These are phyloP conservation scores for Thamnophis elegans DNA, from an alignment of 2,797 vertebrate species.

Conservation along the genomic window DNA sequence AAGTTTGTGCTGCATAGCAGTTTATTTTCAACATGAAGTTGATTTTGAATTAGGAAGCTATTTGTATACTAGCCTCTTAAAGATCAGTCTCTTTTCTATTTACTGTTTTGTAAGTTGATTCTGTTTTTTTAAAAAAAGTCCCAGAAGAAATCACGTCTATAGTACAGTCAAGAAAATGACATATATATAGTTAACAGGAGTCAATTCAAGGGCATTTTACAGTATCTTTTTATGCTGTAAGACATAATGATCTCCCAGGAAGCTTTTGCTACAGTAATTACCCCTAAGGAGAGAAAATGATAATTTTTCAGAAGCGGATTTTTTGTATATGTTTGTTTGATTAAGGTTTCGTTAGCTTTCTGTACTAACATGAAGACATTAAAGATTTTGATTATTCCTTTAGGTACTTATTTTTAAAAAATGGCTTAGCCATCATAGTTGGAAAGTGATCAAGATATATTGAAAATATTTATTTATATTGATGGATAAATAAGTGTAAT, in stretches of 20 bases:
- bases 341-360: neutral
- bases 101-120: neutral
- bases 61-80: neutral
- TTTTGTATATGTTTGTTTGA: neutral
- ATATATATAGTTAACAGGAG: neutral
- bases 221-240: neutral
- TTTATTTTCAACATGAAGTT: neutral
- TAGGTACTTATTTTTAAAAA: neutral
- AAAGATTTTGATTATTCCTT: neutral
- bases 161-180: neutral
- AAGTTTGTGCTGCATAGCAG: neutral
- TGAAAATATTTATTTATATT: neutral
- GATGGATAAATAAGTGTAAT: neutral
- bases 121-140: neutral
- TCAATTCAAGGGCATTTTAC: neutral
- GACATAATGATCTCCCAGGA: neutral
- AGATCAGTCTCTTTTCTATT: neutral
- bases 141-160: neutral
- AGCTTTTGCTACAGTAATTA: neutral
- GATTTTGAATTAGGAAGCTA: neutral
- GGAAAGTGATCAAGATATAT: neutral
- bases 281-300: neutral
- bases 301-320: neutral
- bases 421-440: neutral
- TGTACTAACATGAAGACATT: neutral